A percentile compares a stretch with the other conserved stretches of the same genome.
These are phyloP conservation scores for Coelopa frigida DNA, from an alignment of 1,140 invertebrate species.

Conservation along the genomic window DNA sequence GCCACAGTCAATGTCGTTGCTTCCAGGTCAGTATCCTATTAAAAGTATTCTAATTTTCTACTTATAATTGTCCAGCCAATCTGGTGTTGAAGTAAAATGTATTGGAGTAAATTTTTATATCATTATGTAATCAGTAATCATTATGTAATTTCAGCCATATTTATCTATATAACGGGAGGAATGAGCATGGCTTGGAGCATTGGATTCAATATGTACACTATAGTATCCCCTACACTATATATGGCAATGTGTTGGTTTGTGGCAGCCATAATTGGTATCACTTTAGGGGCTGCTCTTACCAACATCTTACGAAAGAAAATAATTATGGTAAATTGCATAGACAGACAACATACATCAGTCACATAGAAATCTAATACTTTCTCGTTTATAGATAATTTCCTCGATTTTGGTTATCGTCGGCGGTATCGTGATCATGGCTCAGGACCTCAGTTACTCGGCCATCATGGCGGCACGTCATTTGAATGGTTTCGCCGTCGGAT, in stretches of 20 bases:
- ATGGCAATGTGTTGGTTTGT: constrained; percentile 23
- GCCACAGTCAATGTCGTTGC: no score
- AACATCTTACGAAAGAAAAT: constrained; percentile 25
- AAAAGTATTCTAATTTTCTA: no score
- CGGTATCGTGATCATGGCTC: constrained; percentile 24
- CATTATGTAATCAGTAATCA: no score
- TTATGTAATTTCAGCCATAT: constrained; percentile 15
- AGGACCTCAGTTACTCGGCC: constrained; percentile 15
- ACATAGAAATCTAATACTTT: not conserved
- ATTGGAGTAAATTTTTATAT: no score
- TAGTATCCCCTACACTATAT: constrained; percentile 16
- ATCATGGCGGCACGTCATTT: constrained; percentile 31
- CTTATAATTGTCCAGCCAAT: no score
- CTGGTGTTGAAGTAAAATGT: no score
- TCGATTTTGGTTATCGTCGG: constrained; percentile 25
- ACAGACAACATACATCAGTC: not conserved
- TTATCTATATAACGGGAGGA: constrained; percentile 34
- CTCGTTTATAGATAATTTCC: constrained; percentile 18
- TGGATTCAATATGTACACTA: constrained; percentile 18
- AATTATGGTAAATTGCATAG: constrained; percentile 31
- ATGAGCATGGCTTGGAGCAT: constrained; percentile 37
- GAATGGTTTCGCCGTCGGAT: constrained; percentile 33
- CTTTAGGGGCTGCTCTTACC: constrained; percentile 20
- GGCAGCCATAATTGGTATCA: constrained; percentile 24
- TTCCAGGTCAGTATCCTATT: no score